A percentile compares a stretch with the other conserved stretches of the same genome.
phyloP scores from a whole-genome alignment of 2,797 vertebrate species.

The Tenualosa thibaudeaui region DNA sequence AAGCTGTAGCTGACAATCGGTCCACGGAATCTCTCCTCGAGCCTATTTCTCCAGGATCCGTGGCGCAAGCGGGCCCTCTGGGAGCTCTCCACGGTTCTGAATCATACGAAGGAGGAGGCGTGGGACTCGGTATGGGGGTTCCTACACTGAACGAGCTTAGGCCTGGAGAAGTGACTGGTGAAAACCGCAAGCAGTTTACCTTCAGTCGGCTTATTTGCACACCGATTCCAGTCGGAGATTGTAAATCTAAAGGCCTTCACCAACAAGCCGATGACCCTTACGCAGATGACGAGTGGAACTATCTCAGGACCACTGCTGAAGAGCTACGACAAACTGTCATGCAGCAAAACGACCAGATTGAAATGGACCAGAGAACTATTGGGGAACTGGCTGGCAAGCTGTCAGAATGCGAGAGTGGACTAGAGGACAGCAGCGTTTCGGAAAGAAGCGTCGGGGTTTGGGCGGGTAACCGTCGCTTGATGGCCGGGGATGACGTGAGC shows the following conservation, averaged over 20 bases:
- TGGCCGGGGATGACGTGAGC: conserved; percentile 84
- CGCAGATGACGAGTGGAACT: conserved; percentile 74
- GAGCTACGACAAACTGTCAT: conserved; percentile 88
- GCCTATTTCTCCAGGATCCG: conserved; percentile 60
- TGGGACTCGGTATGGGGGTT: conserved; percentile 70
- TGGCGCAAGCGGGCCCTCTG: conserved; percentile 77
- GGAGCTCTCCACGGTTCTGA: conserved; percentile 83
- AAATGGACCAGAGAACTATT: conserved; percentile 89
- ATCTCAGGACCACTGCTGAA: conserved; percentile 85
- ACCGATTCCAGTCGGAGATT: conserved; percentile 81
- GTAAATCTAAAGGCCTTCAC: conserved; percentile 71
- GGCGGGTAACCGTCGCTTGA: conserved; percentile 76
- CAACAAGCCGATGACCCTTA: conserved; percentile 66
- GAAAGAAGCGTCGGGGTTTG: conserved; percentile 78
- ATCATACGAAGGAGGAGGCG: conserved; percentile 63
- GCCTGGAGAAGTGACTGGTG: conserved; percentile 66
- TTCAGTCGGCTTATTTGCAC: conserved; percentile 91
- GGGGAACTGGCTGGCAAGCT: conserved; percentile 92
- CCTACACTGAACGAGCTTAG: conserved; percentile 76
- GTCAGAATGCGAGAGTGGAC: conserved; percentile 87
- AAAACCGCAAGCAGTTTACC: conserved; percentile 71
- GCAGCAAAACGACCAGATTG: conserved; percentile 92
- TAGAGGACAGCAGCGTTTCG: conserved; percentile 75
- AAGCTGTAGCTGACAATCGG: conserved; percentile 75
- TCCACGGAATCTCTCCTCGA: conserved; percentile 67